These are phyloP conservation scores for Platerodrilus igneus DNA, from an alignment of 2,888 invertebrate species.

Conservation along the genomic window DNA sequence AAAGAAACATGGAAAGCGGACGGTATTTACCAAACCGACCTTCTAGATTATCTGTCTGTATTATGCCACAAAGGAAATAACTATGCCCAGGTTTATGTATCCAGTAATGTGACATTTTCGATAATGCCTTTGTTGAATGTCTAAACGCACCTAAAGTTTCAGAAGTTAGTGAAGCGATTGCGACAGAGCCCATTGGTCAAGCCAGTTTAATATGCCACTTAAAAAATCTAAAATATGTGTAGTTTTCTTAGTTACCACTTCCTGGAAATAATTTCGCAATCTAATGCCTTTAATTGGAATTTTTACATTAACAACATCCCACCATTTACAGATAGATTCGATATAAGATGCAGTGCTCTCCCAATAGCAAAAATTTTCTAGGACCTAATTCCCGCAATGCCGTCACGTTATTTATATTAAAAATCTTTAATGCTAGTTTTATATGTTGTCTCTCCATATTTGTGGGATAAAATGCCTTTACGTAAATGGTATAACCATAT, in stretches of 20 bases:
- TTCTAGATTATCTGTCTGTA: conserved; percentile 6
- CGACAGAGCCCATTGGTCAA: not conserved
- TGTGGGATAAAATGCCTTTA: conserved; percentile 5
- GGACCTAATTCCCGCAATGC: conserved; percentile 7
- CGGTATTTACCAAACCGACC: conserved; percentile 6
- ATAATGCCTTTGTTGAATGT: conserved; percentile 3
- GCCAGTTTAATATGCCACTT: conserved; percentile 2
- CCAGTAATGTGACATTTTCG: not conserved
- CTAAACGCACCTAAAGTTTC: conserved; percentile 4
- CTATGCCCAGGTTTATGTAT: not conserved
- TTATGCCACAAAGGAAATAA: not conserved
- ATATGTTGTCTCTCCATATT: conserved; percentile 8
- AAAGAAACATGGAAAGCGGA: no score
- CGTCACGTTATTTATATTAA: not conserved
- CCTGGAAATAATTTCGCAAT: conserved; percentile 3
- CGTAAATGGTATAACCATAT: conserved; percentile 1
- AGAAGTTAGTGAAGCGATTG: not conserved
- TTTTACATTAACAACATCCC: conserved; percentile 10
- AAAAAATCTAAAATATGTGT: conserved; percentile 6
- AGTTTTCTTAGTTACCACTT: conserved; percentile 6
- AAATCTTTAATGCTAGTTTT: conserved; percentile 4
- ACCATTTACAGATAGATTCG: conserved; percentile 4
- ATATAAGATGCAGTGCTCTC: conserved; percentile 7
- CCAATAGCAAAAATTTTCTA: not conserved
- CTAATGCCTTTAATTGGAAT: conserved; percentile 6